phyloP scores from a whole-genome alignment of 1,140 invertebrate genomes.

The Rhopalosiphum maidis region DNA sequence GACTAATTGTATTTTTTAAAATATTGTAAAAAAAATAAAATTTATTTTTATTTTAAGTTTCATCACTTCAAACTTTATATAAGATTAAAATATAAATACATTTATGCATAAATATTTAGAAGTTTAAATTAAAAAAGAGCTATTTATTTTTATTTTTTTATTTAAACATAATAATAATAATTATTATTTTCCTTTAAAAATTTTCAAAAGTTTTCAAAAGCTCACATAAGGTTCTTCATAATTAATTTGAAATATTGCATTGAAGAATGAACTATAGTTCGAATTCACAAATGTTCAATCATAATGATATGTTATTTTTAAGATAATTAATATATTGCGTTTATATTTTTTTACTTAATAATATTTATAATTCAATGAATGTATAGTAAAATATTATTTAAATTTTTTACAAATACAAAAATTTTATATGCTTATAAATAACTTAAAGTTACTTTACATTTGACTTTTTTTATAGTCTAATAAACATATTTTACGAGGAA shows the following conservation, averaged over 20 bases:
- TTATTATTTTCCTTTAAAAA: not conserved
- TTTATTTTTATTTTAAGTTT: not conserved
- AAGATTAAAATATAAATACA: not conserved
- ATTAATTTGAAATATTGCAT: not conserved
- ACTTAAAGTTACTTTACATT: too few species aligned
- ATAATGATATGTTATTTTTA: not conserved
- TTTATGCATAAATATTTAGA: not conserved
- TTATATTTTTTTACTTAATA: not conserved
- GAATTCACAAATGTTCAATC: not conserved
- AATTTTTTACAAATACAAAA: too few species aligned
- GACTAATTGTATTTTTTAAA: not conserved
- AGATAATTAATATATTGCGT: not conserved
- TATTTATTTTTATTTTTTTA: not conserved
- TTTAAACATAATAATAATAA: not conserved
- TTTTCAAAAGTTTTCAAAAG: not conserved
- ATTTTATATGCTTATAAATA: too few species aligned
- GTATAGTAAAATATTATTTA: too few species aligned
- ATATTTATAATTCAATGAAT: not conserved
- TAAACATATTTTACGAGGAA: too few species aligned
- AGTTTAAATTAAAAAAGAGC: not conserved
- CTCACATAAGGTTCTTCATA: not conserved
- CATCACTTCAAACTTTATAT: not conserved
- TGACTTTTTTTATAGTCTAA: too few species aligned
- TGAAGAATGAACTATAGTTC: not conserved
- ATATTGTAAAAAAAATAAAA: not conserved